Evolutionary conservation across 2,797 vertebrate genomes (phyloP), one percentile per base, ranked within the genome.

Genomic region (Poeciliopsis presidionis): DNA sequence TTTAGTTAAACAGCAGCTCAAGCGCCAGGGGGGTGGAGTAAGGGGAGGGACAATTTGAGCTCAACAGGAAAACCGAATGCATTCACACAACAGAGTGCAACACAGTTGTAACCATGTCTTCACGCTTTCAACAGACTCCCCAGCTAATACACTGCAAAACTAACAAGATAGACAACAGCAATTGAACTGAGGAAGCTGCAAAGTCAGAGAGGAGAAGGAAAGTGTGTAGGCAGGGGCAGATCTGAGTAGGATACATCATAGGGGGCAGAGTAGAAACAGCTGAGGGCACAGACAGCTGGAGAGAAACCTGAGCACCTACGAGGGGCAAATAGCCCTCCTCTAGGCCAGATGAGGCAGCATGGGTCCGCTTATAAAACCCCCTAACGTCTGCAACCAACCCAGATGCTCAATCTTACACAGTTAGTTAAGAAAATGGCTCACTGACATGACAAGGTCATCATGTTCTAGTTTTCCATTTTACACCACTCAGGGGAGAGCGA

Each of bases 211-310:
- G 43, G 55, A 55, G 61, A 49, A 20, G 7, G 61, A 46, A 74
- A 77, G 61, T 79, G 70, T 74, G 72, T 7, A 28, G 46, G 77
- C 20, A 36, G 51, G 77, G 69, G 72, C 7, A 76, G 82, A 82
- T 77, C 83, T 76, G 81, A 63, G 77, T 72, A 81, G 80, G 84
- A 72, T 67, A 77, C 4, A 43, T 84, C 73, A 84, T 75, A 39
- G 55, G 72, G 77, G 76, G 85, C 72, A 87, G 84, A 88, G 89
- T 81, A 79, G 81, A 90, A 91, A 94, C 94, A 95, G 94, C 94
- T 95, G 94, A 95, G 91, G 90, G 86, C 43, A 76, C 89, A 75
- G 93, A 94, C 94, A 95, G 93, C 94, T 95, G 94, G 88, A 49
- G n/a, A 87, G 93, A 94, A 95, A 94, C 91, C 89, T 39, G 92